Evolutionary conservation across 2,113 vertebrate genomes (phyloP).

Genomic region (Tyrannus savana): DNA sequence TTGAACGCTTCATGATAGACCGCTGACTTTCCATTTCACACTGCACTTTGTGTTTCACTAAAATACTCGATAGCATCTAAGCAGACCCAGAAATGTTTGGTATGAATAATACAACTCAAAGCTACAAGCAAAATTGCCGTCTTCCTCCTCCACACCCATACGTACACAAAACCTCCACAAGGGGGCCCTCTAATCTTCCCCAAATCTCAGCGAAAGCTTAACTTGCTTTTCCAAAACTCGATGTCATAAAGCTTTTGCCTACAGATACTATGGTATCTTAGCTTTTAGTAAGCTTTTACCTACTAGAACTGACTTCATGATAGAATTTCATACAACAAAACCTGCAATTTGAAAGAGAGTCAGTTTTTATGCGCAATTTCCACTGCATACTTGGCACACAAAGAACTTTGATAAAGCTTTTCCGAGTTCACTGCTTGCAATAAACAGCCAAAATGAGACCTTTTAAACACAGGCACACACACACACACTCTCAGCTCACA

Average conservation of each 20-base stretch:
- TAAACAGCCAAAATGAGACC: not conserved
- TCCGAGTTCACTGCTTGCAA: not conserved
- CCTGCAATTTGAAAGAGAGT: constrained; percentile 1
- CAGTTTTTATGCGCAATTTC: constrained; percentile 26
- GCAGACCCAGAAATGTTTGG: not conserved
- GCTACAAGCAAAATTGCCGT: not conserved
- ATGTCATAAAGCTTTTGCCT: not conserved
- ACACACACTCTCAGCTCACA: not conserved
- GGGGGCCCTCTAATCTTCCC: constrained; percentile 65
- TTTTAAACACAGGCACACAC: not conserved
- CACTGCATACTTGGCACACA: not conserved
- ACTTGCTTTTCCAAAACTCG: constrained; percentile 23
- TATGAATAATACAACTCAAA: not conserved
- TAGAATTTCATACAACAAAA: not conserved
- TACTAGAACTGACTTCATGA: not conserved
- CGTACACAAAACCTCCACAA: constrained; percentile 31
- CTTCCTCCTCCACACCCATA: not conserved
- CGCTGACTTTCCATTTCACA: not conserved
- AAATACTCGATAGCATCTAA: not conserved
- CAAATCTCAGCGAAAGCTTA: not conserved
- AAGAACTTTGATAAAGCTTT: not conserved
- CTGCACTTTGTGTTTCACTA: not conserved
- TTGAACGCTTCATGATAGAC: not conserved
- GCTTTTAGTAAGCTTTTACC: not conserved
- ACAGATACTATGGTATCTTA: not conserved